Evolutionary conservation across 2,888 invertebrate species (phyloP), one percentile per base, ranked within the genome.

Genomic region (Scaeva pyrastri): DNA sequence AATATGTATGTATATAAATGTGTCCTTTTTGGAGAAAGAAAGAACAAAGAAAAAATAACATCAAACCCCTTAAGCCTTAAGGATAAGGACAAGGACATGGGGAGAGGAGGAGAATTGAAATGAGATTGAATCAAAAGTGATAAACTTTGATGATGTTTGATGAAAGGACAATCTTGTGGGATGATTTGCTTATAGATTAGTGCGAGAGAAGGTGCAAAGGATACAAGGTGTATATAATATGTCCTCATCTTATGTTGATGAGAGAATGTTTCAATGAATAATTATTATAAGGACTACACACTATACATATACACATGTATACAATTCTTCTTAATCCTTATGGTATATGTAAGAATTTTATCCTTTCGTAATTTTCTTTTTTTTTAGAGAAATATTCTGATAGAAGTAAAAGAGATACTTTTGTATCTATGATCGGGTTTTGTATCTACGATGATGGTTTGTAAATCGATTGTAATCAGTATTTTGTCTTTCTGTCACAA

Each of bases 101-200:
- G 19, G 26, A 45, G 11, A n/a, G 26, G 26, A 19, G 19, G 14
- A 48, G 48, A 48, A 12, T 4, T 14, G 4, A 21, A 19, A 52
- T 41, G 10, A 68, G 45, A 81, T 76, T 64, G 76, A 76, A 70
- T 41, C 79, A 75, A 64, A 71, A 66, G 71, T 74, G 79, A 75
- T 75, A 75, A 79, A 74, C 71, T 64, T 79, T 78, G 70, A 83
- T 73, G 78, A 41, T 66, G 70, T 70, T 56, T 75, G 76, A 80
- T 62, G 80, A 68, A 68, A 80, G 80, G 52, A 64, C 62, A 75
- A 26, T 43, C 55, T 36, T 26, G 74, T 55, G 74, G 52, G 74
- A 26, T 62, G 43, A 64, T 55, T 64, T 64, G 50, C 50, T 66
- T 66, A 41, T 1, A 64, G 19, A 55, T 62, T 74, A 52, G 52